These are phyloP conservation scores for Odontocerum albicorne DNA, from an alignment of 2,888 invertebrate genomes.

Conservation along the genomic window DNA sequence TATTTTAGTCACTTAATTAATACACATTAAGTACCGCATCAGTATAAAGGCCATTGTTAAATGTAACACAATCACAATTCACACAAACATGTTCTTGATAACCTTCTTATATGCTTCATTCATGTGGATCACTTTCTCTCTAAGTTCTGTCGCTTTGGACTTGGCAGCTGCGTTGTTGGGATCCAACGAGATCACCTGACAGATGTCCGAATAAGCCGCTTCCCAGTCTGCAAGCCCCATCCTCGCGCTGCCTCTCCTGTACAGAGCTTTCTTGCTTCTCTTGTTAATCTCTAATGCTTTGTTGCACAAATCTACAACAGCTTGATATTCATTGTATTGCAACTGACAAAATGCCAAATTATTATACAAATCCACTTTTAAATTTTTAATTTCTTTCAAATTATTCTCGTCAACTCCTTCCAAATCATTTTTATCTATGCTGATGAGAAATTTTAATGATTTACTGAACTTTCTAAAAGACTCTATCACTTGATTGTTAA, in stretches of 20 bases:
- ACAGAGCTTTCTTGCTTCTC: conserved; percentile 84
- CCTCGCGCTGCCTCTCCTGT: conserved; percentile 79
- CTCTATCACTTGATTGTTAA: conserved; percentile 61
- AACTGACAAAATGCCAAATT: conserved; percentile 84
- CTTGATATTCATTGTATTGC: conserved; percentile 65
- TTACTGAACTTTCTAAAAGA: conserved; percentile 75
- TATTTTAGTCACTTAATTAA: too few relatives aligned
- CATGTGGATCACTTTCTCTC: conserved; percentile 59
- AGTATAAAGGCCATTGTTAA: too few relatives aligned
- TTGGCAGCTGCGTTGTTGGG: conserved; percentile 66
- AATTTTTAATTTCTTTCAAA: conserved; percentile 54
- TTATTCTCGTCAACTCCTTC: conserved; percentile 54
- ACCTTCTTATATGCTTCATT: conserved; percentile 61
- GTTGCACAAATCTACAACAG: conserved; percentile 70
- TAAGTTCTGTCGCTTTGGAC: conserved; percentile 59
- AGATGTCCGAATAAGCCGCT: conserved; percentile 62
- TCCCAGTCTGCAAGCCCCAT: conserved; percentile 64
- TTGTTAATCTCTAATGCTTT: conserved; percentile 75
- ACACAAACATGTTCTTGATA: conserved; percentile 59
- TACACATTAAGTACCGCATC: too few relatives aligned
- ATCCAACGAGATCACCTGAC: conserved; percentile 58
- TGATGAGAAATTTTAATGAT: conserved; percentile 72
- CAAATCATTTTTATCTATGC: conserved; percentile 61
- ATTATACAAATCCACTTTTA: conserved; percentile 72
- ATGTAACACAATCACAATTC: neutral